These are phyloP conservation scores for Muntiacus reevesi DNA, from an alignment of 2,113 vertebrate genomes.

Conservation along the genomic window DNA sequence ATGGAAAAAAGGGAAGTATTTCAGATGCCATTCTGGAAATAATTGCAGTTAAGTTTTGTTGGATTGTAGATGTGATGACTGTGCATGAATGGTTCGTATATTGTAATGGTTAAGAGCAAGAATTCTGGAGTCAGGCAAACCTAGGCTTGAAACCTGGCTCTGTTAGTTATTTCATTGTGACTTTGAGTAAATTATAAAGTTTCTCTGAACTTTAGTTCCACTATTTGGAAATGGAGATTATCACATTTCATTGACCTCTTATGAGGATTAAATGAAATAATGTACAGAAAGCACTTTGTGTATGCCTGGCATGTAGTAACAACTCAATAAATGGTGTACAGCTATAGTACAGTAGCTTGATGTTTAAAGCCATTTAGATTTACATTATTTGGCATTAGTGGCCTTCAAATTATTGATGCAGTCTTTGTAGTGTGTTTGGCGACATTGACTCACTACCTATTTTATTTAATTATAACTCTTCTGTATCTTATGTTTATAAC, in stretches of 20 bases:
- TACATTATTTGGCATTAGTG: not conserved
- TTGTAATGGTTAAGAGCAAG: not conserved
- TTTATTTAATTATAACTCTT: slow-evolving; percentile 28
- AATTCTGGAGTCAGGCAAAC: not conserved
- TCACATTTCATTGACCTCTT: not conserved
- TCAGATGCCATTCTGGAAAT: not conserved
- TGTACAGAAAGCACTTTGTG: not conserved
- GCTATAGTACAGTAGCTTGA: not conserved
- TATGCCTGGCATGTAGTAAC: slow-evolving; percentile 20
- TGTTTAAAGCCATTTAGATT: slow-evolving; percentile 2
- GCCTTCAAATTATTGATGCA: not conserved
- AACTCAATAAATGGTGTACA: not conserved
- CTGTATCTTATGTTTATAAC: slow-evolving; percentile 22
- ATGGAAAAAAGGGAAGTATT: not conserved
- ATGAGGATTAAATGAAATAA: not conserved
- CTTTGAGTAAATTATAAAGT: not conserved
- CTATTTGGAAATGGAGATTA: not conserved
- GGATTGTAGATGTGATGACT: not conserved
- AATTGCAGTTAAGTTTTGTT: not conserved
- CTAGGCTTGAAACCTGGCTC: not conserved
- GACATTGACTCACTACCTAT: not conserved
- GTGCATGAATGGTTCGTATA: not conserved
- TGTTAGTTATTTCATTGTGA: slow-evolving; percentile 17
- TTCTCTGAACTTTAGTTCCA: not conserved
- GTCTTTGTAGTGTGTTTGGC: not conserved